Evolutionary conservation across 2,888 invertebrate genomes (phyloP).

Genomic region (Hirtodrosophila cameraria): DNA sequence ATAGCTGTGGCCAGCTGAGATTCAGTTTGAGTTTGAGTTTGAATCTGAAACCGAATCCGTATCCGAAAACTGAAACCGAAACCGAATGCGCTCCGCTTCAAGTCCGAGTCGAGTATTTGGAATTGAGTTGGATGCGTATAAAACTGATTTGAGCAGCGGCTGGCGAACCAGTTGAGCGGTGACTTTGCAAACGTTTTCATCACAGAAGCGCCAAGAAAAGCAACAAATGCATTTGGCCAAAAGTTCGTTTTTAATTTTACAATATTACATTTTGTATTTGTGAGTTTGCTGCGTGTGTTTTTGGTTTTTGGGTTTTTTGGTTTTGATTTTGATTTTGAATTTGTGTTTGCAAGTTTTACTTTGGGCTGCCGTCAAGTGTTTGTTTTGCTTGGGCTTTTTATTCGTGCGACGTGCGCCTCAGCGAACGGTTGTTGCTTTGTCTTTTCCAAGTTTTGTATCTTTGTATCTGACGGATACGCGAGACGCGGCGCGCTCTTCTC

Average conservation of each 20-base stretch:
- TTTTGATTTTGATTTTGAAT: slow-evolving; percentile 39
- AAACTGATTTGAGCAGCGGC: slow-evolving; percentile 69
- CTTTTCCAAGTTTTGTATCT: slow-evolving; percentile 47
- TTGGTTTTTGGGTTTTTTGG: slow-evolving; percentile 13
- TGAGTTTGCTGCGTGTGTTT: slow-evolving; percentile 15
- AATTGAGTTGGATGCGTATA: slow-evolving; percentile 60
- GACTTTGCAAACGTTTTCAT: slow-evolving; percentile 74
- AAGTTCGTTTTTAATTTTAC: slow-evolving; percentile 28
- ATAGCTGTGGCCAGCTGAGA: slow-evolving; percentile 6
- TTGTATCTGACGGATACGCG: slow-evolving; percentile 69
- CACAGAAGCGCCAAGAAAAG: slow-evolving; percentile 25
- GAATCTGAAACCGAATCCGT: slow-evolving; percentile 15
- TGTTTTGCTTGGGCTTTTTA: slow-evolving; percentile 60
- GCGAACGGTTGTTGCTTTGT: slow-evolving; percentile 78
- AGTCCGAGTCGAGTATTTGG: slow-evolving; percentile 6
- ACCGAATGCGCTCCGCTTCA: slow-evolving; percentile 17
- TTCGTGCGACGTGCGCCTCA: slow-evolving; percentile 74
- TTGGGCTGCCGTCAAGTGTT: slow-evolving; percentile 70
- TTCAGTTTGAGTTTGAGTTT: too few species aligned
- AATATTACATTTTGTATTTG: slow-evolving; percentile 2
- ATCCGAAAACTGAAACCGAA: slow-evolving; percentile 3
- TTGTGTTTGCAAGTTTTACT: too few species aligned
- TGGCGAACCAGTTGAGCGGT: slow-evolving; percentile 76
- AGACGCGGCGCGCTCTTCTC: slow-evolving; percentile 36
- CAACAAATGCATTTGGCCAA: slow-evolving; percentile 69